Base-by-base conservation (phyloP, 2,113 vertebrate genomes). In the Nannospalax galili region DNA sequence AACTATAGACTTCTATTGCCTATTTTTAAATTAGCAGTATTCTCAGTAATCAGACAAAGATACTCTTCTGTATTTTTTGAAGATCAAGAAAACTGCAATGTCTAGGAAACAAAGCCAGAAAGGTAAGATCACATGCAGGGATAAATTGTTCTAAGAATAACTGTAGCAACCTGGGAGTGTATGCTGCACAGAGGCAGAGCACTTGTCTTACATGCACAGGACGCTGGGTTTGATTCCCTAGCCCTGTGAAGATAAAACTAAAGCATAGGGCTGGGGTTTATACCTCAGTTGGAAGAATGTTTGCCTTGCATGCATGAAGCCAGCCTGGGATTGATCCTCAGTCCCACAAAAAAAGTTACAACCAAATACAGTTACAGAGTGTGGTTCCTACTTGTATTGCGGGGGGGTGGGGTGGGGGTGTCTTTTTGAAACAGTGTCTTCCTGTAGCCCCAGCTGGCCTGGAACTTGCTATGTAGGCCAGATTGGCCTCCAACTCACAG, bases 41-140 rank as follows among this genome's bases (percentile, higher is more conserved):
- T 91, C 35, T 96, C 84, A 95, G 80, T 95, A 91, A 65, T 65
- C 37, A 56, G 56, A 19, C 17, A 28, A 91, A 52, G 84, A 94
- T 97, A 32, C 35, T 89, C 52, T 81, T 75, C 64, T 60, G 6
- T 60, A 9, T 87, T 87, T 74, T 79, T 93, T 92, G 30, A 65
- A 95, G 60, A 90, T 79, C 48, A 79, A 95, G 86, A 73, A 24
- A 91, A 1, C 93, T 9, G 62, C 95, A 94, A 98, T 98, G 98
- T 98, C 98, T 87, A 98, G 97, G 96, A 98, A 98, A 96, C 98
- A 98, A 96, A 98, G 75, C 26, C 96, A 97, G 7, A 98, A 97
- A 94, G 98, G 98, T 98, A 98, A 98, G 98, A 82, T 42, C 92
- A 78, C n/a, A 1, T 16, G 22, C 48, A 69, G 5, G 8, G 2